A percentile compares a stretch with the other conserved stretches of the same genome.
Evolutionary conservation across 2,113 vertebrate species (phyloP).

Genomic region (Nesospiza acunhae): DNA sequence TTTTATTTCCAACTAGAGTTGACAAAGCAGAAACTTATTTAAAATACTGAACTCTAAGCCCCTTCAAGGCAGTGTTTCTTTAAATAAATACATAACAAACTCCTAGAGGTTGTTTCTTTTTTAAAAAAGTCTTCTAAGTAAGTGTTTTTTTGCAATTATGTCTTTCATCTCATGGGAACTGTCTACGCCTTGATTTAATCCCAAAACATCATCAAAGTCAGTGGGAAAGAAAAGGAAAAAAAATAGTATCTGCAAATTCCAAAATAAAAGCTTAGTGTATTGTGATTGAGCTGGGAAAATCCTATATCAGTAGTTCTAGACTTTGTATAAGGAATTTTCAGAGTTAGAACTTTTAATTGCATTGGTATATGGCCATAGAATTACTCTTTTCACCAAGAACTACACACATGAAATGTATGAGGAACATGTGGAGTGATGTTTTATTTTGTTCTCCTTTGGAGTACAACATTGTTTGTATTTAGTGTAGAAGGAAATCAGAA

Average conservation of each 20-base stretch:
- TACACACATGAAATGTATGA: neutral
- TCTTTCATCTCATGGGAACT: slow-evolving; percentile 60
- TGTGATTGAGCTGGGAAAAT: neutral
- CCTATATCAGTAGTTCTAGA: neutral
- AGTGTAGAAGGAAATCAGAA: neutral
- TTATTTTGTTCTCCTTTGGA: neutral
- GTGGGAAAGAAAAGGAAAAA: neutral
- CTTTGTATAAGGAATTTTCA: neutral
- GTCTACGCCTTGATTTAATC: slow-evolving; percentile 48
- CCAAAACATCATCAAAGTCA: slow-evolving; percentile 42
- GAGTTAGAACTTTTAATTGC: neutral
- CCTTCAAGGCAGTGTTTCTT: neutral
- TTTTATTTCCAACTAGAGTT: neutral
- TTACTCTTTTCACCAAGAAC: neutral
- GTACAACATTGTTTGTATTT: neutral
- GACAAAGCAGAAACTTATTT: neutral
- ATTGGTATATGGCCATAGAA: neutral
- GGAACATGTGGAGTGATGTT: neutral
- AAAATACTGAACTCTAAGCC: neutral
- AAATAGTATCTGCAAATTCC: neutral
- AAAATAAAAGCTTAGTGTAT: slow-evolving; percentile 14
- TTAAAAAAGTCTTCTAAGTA: slow-evolving; percentile 25
- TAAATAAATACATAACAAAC: slow-evolving; percentile 17
- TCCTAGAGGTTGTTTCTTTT: neutral
- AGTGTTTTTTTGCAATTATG: slow-evolving; percentile 15